Base-by-base conservation (phyloP, 2,113 vertebrate genomes). In the Vulpes vulpes region DNA sequence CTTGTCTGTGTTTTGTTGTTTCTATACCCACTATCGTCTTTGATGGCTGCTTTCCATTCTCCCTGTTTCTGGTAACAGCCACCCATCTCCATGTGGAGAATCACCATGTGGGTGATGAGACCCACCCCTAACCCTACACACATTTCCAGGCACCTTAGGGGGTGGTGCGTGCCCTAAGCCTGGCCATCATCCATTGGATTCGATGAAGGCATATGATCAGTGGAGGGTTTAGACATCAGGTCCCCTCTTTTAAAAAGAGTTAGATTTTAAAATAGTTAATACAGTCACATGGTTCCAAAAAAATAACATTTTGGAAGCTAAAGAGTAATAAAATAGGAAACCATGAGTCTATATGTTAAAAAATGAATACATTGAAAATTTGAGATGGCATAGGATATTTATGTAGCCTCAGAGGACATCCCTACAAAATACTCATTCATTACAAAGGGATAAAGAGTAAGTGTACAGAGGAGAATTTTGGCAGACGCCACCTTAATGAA, bases 281-380 rank as follows among this genome's bases (percentile, higher is more conserved):
- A 55, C 11, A 65, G 22, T 97, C 43, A 91, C 22, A 85, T 30
- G 17, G 32, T n/a, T 23, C 55, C n/a, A 38, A 55, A 67, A 60
- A 91, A 91, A 91, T 82, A 96, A 93, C 78, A 35, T 69, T 43
- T 30, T 87, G 69, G 35, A 91, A 59, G 27, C 79, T 67, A 67
- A 43, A 38, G 32, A 57, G 76, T 65, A 91, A 84, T 69, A 76
- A 96, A 93, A 83, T 16, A 91, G 38, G 64, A 94, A 95, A 65
- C 73, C 43, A 62, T 32, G 25, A 93, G 3, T 64, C 80, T 83
- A n/a, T 35, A 91, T 11, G 64, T 95, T 69, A 30, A 73, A 94
- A 95, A 82, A 86, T 4, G 16, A 92, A 85, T 74, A 85, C 60
- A 71, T 25, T 85, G 59, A 73, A 93, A 89, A 64, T 94, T 32